phyloP scores from a whole-genome alignment of 2,113 vertebrate species.

The Oreochromis niloticus region DNA sequence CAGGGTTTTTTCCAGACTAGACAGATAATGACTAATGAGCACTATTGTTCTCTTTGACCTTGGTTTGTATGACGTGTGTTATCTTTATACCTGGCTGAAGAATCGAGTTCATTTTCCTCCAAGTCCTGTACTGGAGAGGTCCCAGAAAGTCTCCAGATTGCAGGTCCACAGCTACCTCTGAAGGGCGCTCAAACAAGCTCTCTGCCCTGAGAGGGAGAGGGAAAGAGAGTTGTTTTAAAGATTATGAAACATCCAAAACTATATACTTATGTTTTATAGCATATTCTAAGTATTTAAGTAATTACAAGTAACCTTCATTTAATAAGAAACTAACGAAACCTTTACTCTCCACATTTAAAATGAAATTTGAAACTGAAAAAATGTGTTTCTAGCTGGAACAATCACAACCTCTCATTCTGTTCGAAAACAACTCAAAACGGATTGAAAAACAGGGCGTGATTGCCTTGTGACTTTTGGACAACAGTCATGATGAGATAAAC shows the following conservation, averaged over 20 bases:
- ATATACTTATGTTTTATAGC: not conserved
- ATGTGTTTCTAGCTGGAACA: not conserved
- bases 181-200: constrained; percentile 52
- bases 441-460: not conserved
- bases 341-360: not conserved
- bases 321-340: not conserved
- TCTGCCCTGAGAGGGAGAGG: constrained; percentile 34
- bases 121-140: constrained; percentile 66
- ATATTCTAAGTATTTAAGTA: not conserved
- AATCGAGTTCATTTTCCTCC: constrained; percentile 66
- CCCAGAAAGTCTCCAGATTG: constrained; percentile 63
- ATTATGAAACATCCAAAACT: not conserved
- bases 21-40: not conserved
- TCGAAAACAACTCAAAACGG: not conserved
- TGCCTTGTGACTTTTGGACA: not conserved
- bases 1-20: not conserved
- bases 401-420: not conserved
- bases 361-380: not conserved
- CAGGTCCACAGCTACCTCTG: constrained; percentile 43
- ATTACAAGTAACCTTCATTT: not conserved
- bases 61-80: not conserved
- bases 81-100: constrained; percentile 58
- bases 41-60: not conserved
- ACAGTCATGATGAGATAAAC: not conserved
- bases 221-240: not conserved